Base-by-base conservation (phyloP, 2,888 invertebrate species). In the Agrotis puta region DNA sequence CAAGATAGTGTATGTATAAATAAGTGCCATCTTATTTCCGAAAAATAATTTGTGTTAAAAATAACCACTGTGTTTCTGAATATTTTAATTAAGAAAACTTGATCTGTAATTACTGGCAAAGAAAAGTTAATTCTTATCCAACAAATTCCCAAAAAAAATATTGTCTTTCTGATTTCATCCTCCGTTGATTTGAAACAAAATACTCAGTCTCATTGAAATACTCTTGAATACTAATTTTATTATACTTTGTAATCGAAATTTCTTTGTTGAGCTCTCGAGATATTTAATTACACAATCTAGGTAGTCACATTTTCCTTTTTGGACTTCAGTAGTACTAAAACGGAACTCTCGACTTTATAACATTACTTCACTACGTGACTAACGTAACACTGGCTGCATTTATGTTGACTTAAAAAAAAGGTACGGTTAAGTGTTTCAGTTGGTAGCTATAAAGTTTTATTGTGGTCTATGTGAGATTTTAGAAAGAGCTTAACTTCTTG, bases 141-240 rank as follows among this genome's bases (percentile, higher is more conserved):
- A 20, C 50, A 16, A 62, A 20, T 22, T 47, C 11, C 3, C 64
- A 24, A 64, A 3, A 16, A n/a, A 63, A 39, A 39, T 22, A 14
- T n/a, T 3, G 24, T 5, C n/a, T 16, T 27, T 20, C 13, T 13
- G 7, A n/a, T 51, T 53, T 43, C 11, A 6, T 68, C n/a, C 18
- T 47, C 13, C 20, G 20, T 63, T 63, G 22, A 6, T 14, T 53
- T 47, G 14, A 27, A 57, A 43, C 11, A 43, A 48, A 11, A 13
- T 43, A 24, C 0, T 14, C 18, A 9, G 6, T n/a, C 13, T 5
- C 9, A 4, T 20, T 54, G 16, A 24, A n/a, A 27, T 18, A n/a
- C 7, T 68, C 33, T 45, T 58, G 59, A 73, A 73, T 67, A 59
- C 20, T 64, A 50, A 56, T 73, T 59, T 7, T n/a, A 24, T 20